phyloP scores from a whole-genome alignment of 1,140 invertebrate genomes.

The Arion vulgaris region DNA sequence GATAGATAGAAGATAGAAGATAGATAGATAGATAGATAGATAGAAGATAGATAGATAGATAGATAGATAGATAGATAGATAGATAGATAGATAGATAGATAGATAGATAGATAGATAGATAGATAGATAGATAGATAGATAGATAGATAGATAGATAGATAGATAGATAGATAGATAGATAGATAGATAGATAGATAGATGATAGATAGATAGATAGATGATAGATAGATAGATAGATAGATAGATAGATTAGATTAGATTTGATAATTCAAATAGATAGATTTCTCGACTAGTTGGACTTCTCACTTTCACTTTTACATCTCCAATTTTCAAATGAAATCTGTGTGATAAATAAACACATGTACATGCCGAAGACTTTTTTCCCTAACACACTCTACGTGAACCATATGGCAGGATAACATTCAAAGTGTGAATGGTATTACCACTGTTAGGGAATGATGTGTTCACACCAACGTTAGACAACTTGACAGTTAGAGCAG shows the following conservation, averaged over 20 bases:
- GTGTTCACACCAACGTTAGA: too few relatives aligned
- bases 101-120: conserved; percentile 22
- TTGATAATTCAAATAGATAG: neutral
- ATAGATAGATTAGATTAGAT: conserved; percentile 36
- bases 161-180: conserved; percentile 24
- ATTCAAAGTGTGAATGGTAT: too few relatives aligned
- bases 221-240: conserved; percentile 40
- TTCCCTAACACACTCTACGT: too few relatives aligned
- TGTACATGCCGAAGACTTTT: too few relatives aligned
- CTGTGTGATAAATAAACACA: too few relatives aligned
- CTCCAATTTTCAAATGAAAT: too few relatives aligned
- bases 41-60: conserved; percentile 23
- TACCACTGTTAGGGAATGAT: too few relatives aligned
- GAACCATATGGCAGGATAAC: too few relatives aligned
- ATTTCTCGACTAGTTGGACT: too few relatives aligned
- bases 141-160: conserved; percentile 26
- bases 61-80: conserved; percentile 16
- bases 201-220: conserved; percentile 37
- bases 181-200: conserved; percentile 26
- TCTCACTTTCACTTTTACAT: too few relatives aligned
- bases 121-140: conserved; percentile 20
- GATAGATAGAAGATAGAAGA: neutral
- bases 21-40: conserved; percentile 18
- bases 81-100: conserved; percentile 15
- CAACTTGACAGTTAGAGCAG: too few relatives aligned